phyloP scores from a whole-genome alignment of 2,888 invertebrate species.

The Operophtera brumata region DNA sequence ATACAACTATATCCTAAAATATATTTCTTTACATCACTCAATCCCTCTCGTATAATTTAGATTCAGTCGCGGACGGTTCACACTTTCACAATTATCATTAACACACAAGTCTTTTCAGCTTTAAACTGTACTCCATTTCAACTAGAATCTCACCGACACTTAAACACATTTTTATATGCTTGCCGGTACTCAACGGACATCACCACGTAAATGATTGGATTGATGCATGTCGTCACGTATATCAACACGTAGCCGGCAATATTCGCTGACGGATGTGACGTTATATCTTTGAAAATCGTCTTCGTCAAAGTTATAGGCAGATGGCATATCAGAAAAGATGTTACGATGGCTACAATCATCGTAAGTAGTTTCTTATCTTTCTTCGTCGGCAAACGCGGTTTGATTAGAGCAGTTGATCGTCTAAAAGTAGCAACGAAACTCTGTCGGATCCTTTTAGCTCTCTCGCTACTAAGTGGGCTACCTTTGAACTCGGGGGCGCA shows the following conservation, averaged over 20 bases:
- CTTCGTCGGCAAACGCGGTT: constrained; percentile 84
- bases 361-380: constrained; percentile 88
- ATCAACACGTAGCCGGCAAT: constrained; percentile 91
- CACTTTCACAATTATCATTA: constrained; percentile 28
- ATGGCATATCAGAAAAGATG: constrained; percentile 94
- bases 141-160: constrained; percentile 57
- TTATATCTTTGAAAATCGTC: constrained; percentile 83
- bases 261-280: constrained; percentile 83
- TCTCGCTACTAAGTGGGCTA: constrained; percentile 43
- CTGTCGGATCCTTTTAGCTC: constrained; percentile 44
- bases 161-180: constrained; percentile 89
- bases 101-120: constrained; percentile 4
- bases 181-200: constrained; percentile 96
- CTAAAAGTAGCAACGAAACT: constrained; percentile 59
- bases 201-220: constrained; percentile 95
- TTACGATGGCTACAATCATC: constrained; percentile 95
- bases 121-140: neutral
- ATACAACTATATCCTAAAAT: neutral
- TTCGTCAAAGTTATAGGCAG: constrained; percentile 94
- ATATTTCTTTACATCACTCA: constrained; percentile 8
- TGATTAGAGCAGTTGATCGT: constrained; percentile 56
- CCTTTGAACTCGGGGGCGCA: constrained; percentile 45
- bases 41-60: constrained; percentile 2
- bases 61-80: constrained; percentile 45
- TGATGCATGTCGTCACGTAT: constrained; percentile 92